Conservation (phyloP, 2,888 invertebrate genomes). For the Gasteruption jaculator region DNA sequence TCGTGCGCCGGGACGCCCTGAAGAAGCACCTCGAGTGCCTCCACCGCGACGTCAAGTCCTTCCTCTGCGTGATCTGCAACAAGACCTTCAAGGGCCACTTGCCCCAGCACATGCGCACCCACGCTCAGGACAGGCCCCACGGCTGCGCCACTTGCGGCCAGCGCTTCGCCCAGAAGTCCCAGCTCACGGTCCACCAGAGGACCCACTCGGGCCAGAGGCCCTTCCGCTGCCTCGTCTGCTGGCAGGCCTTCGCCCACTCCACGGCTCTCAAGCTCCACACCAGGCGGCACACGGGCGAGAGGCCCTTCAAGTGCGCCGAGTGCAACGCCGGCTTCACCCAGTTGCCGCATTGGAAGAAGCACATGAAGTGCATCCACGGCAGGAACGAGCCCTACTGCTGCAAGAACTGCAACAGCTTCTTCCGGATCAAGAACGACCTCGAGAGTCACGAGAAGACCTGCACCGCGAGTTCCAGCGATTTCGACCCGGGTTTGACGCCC, state of each 20-base stretch:
- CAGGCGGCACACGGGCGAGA: slow-evolving; percentile 79
- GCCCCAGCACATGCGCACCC: slow-evolving; percentile 78
- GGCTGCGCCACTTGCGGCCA: slow-evolving; percentile 75
- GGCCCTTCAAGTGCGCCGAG: slow-evolving; percentile 69
- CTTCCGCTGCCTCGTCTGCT: slow-evolving; percentile 76
- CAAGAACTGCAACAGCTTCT: slow-evolving; percentile 67
- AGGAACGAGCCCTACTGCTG: slow-evolving; percentile 76
- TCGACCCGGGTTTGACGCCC: too few species aligned
- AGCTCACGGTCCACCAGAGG: slow-evolving; percentile 77
- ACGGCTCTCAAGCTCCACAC: slow-evolving; percentile 81
- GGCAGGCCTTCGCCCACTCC: slow-evolving; percentile 77
- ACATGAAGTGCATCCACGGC: slow-evolving; percentile 81
- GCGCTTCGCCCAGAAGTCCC: slow-evolving; percentile 78
- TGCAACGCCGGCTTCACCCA: slow-evolving; percentile 71
- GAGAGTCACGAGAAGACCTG: slow-evolving; percentile 59
- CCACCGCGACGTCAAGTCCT: slow-evolving; percentile 70
- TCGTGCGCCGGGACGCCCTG: slow-evolving; percentile 69
- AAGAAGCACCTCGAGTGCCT: slow-evolving; percentile 72
- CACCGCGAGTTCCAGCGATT: too few species aligned
- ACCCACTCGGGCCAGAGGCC: slow-evolving; percentile 83
- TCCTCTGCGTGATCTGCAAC: slow-evolving; percentile 76
- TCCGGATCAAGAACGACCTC: slow-evolving; percentile 71
- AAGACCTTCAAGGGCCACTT: slow-evolving; percentile 78
- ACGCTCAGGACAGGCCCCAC: slow-evolving; percentile 72
- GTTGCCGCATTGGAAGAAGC: slow-evolving; percentile 81